Evolutionary conservation across 2,797 vertebrate species (phyloP), one percentile per base, ranked within the genome.

Genomic region (Adelosebastes latens): DNA sequence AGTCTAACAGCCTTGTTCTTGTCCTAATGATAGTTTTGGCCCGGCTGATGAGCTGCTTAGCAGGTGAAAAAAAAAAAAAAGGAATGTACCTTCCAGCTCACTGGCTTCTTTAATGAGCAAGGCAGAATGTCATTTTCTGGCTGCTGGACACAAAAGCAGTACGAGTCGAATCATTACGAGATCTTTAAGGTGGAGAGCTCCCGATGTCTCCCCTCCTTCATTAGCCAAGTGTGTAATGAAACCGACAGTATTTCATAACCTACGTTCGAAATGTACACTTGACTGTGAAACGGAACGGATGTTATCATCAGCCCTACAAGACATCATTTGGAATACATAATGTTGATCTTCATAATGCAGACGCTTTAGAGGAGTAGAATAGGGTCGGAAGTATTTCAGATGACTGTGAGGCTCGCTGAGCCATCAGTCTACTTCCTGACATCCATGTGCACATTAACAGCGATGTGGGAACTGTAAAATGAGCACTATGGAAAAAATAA

Each of bases 31-130:
- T 88, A 74, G 80, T 84, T 83, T 89, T 80, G 84, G 69, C 69
- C 55, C 3, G 68, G 81, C 72, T 87, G 89, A 87, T 84, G 87
- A 88, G 87, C 87, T 88, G 86, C 74, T 91, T 88, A 92, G 86
- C 82, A 92, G 92, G 88, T 91, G 60, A 58, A 60, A 29, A 49
- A 27, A 46, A 12, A 63, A 25, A 58, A 22, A 52, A 12, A 14
- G 36, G 0, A 69, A 75, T 39, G 80, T 77, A 85, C 68, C 91
- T 88, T 91, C 85, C 89, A 89, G 86, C 83, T 93, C 87, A 90
- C 70, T 89, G 79, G 65, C 70, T 82, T 80, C 78, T 85, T 88
- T 93, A 94, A 94, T 93, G 90, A 92, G 87, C 69, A 89, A 88
- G 85, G 85, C 86, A 81, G 62, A 86, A 84, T 88, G 85, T 89